phyloP scores from a whole-genome alignment of 2,888 invertebrate genomes.

The Aquatica leii region DNA sequence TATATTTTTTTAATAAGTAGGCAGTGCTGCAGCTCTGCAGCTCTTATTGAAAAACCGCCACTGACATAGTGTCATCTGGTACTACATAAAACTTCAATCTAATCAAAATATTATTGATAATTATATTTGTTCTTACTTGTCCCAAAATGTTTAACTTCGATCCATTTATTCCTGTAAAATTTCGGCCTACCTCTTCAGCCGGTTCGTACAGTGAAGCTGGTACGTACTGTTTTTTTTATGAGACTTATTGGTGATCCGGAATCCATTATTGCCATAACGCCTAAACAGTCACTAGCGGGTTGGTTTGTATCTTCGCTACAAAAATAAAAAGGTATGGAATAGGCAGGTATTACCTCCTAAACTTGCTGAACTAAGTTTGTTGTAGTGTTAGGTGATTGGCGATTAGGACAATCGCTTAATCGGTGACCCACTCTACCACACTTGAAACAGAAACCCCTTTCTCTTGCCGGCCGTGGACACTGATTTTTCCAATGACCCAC shows the following conservation, averaged over 20 bases:
- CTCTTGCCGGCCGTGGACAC: background rate
- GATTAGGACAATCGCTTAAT: background rate
- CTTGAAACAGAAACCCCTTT: background rate
- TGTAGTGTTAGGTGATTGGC: background rate
- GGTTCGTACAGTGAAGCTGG: background rate
- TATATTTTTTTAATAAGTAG: too few species aligned
- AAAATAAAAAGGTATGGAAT: background rate
- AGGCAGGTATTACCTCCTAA: too few species aligned
- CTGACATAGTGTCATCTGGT: background rate
- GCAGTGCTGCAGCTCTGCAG: too few species aligned
- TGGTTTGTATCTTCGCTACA: background rate
- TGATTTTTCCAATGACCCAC: background rate
- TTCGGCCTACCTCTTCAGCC: background rate
- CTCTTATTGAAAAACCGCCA: too few species aligned
- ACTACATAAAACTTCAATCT: background rate
- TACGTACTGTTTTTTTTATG: background rate
- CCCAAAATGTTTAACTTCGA: background rate
- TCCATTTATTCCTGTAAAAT: background rate
- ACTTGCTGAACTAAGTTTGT: background rate
- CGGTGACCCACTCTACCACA: background rate
- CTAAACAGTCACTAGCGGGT: background rate
- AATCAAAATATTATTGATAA: background rate
- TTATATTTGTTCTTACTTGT: constrained; percentile 1
- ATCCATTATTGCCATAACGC: background rate
- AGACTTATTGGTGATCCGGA: background rate